Evolutionary conservation across 2,113 vertebrate genomes (phyloP), one percentile per base, ranked within the genome.

Genomic region (Polyodon spathula): DNA sequence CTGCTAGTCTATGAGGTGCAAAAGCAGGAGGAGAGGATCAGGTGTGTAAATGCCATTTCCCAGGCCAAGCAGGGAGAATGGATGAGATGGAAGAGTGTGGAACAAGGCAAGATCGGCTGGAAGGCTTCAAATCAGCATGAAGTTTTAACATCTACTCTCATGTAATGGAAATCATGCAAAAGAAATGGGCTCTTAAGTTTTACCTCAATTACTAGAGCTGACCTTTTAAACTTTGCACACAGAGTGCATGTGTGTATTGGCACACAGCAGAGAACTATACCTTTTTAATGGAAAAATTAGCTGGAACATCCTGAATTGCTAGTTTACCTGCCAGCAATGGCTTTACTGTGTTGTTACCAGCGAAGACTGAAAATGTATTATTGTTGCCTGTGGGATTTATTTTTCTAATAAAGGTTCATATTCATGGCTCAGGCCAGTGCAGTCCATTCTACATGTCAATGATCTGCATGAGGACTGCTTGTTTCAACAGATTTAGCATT

Each of bases 301-400:
- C 53, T 54, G 53, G 53, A 54, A 54, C 6, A 54, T 54, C 53
- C 53, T 54, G 53, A 54, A 54, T 54, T 37, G 16, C 37, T 54
- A 27, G n/a, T 54, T 54, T 27, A 37, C 37, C 16, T 54, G 53
- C 53, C 53, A 54, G 53, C 53, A 27, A 17, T 17, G 1, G 4
- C 7, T 54, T 54, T 54, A 37, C 27, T 27, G 16, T 12, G 46
- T 12, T 50, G 46, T 50, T 50, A 50, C 46, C 46, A 50, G 10
- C n/a, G 46, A 50, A 50, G 11, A 50, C 46, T 50, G 46, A 8
- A 12, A 50, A 12, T 50, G 11, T 50, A 50, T 50, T 5, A 12
- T n/a, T 50, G 46, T 10, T 50, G 46, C 46, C 46, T 50, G 46
- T 5, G 46, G 46, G 46, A 50, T 50, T 12, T 50, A 4, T 50